Evolutionary conservation across 2,113 vertebrate genomes (phyloP).

Genomic region (Nyctereutes procyonoides): DNA sequence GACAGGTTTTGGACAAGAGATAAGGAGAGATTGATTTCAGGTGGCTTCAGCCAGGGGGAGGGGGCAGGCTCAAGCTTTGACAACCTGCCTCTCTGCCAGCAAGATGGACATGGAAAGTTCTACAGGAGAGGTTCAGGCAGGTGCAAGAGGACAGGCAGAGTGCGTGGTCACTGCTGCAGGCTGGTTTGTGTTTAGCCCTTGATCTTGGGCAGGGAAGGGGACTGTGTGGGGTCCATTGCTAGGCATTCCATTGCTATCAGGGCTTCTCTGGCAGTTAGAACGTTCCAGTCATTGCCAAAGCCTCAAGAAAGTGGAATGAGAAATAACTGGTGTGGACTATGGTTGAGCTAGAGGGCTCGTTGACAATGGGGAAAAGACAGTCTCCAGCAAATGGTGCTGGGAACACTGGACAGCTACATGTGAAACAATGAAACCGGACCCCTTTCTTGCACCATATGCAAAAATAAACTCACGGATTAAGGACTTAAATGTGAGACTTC

Average conservation of each 20-base stretch:
- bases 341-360: background rate
- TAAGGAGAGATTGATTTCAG: background rate
- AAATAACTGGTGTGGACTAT: background rate
- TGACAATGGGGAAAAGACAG: background rate
- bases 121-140: background rate
- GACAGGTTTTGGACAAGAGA: background rate
- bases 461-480: background rate
- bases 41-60: background rate
- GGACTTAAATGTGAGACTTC: background rate
- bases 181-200: background rate
- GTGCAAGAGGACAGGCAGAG: background rate
- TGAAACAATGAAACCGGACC: background rate
- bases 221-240: background rate
- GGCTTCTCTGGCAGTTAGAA: background rate
- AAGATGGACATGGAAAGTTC: background rate
- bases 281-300: background rate
- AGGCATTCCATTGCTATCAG: background rate
- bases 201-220: background rate
- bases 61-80: background rate
- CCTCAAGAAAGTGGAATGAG: background rate
- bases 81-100: background rate
- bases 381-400: background rate
- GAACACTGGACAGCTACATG: background rate
- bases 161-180: background rate
- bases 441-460: background rate